phyloP scores from a whole-genome alignment of 1,140 invertebrate species.

The Ruditapes philippinarum region DNA sequence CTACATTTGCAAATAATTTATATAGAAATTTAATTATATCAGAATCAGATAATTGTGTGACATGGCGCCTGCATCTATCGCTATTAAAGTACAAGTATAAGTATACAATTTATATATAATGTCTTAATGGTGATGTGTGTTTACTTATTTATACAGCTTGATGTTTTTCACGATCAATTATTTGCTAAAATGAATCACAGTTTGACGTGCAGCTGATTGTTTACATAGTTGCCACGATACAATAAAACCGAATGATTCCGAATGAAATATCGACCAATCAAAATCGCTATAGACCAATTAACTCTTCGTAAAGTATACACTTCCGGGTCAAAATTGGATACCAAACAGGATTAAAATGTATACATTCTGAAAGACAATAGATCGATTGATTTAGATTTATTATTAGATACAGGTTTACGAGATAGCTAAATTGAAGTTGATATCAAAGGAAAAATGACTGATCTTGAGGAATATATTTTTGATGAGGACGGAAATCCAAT shows the following conservation, averaged over 20 bases:
- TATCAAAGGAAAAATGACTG: conserved; percentile 9
- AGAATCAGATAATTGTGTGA: no score
- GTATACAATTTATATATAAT: no score
- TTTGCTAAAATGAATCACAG: conserved; percentile 3
- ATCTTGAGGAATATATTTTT: conserved; percentile 75
- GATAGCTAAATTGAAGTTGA: not conserved
- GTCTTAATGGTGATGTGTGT: not conserved
- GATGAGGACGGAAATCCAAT: conserved; percentile 75
- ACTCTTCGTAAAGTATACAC: conserved; percentile 9
- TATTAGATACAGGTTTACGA: not conserved
- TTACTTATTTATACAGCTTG: not conserved
- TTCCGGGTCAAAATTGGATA: conserved; percentile 58
- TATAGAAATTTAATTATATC: no score
- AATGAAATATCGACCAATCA: conserved; percentile 56
- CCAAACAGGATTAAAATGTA: not conserved
- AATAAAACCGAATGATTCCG: not conserved
- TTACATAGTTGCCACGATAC: conserved; percentile 64
- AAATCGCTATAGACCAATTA: not conserved
- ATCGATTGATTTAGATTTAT: not conserved
- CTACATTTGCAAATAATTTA: no score
- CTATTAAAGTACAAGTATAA: no score
- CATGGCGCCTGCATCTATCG: no score
- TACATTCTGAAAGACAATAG: not conserved
- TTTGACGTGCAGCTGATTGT: conserved; percentile 49
- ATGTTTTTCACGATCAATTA: not conserved